These are phyloP conservation scores for Rhinella marina DNA, from an alignment of 2,797 vertebrate species.

Conservation along the genomic window DNA sequence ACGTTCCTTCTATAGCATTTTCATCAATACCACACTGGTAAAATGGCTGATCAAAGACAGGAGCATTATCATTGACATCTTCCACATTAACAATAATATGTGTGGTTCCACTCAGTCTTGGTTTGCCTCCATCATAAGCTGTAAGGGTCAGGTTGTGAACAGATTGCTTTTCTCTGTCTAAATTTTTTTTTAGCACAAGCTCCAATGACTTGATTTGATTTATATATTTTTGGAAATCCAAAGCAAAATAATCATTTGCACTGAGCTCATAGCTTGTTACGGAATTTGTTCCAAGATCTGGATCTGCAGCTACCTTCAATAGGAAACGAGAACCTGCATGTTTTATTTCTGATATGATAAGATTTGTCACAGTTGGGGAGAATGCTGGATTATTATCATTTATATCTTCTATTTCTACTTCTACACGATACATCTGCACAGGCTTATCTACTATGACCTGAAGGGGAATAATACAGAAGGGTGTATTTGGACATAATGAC, in stretches of 20 bases:
- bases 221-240: conserved; percentile 73
- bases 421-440: too few species aligned
- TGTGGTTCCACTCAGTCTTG: too few species aligned
- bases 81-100: too few species aligned
- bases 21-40: conserved; percentile 75
- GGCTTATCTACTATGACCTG: too few species aligned
- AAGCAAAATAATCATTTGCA: conserved; percentile 76
- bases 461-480: too few species aligned
- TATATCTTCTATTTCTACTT: conserved; percentile 77
- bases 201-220: conserved; percentile 73
- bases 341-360: conserved; percentile 67
- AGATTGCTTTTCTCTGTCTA: too few species aligned
- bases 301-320: conserved; percentile 74
- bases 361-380: conserved; percentile 65
- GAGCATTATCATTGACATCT: too few species aligned
- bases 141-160: too few species aligned
- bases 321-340: conserved; percentile 73
- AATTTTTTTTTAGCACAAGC: conserved; percentile 74
- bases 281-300: conserved; percentile 76
- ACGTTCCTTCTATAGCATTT: conserved; percentile 70
- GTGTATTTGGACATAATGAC: too few species aligned
- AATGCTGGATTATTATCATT: conserved; percentile 77
- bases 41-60: too few species aligned
- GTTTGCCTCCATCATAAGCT: too few species aligned
- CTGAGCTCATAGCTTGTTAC: conserved; percentile 75